phyloP scores from a whole-genome alignment of 2,888 invertebrate genomes.

The Drosophila vallismaia region DNA sequence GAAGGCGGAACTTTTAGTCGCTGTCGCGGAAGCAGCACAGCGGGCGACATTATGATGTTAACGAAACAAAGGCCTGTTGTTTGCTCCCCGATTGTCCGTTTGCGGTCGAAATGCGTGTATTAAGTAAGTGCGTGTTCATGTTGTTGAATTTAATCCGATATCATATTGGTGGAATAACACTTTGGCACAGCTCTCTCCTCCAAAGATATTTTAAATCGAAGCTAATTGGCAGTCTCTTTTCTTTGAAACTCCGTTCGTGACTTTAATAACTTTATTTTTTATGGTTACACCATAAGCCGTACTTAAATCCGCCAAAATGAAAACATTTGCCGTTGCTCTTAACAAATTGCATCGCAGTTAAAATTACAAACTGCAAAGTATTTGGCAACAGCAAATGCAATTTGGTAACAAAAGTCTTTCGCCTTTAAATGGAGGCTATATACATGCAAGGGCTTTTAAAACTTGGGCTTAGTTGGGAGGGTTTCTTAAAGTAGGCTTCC shows the following conservation, averaged over 20 bases:
- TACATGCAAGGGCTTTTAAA: slow-evolving; percentile 30
- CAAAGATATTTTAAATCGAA: neutral
- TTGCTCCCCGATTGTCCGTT: slow-evolving; percentile 22
- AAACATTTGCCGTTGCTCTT: slow-evolving; percentile 51
- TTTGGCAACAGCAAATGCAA: slow-evolving; percentile 56
- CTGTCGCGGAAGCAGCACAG: slow-evolving; percentile 39
- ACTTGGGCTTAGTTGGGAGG: slow-evolving; percentile 7
- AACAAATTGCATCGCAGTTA: slow-evolving; percentile 72
- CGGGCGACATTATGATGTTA: slow-evolving; percentile 45
- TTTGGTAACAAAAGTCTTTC: slow-evolving; percentile 57
- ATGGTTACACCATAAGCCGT: slow-evolving; percentile 12
- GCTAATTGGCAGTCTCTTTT: neutral
- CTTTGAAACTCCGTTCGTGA: slow-evolving; percentile 33
- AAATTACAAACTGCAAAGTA: slow-evolving; percentile 73
- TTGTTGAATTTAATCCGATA: slow-evolving; percentile 22
- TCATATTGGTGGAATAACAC: slow-evolving; percentile 1
- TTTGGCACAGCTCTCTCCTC: neutral
- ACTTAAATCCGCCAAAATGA: slow-evolving; percentile 30
- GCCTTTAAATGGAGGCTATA: slow-evolving; percentile 12
- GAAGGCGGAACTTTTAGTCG: slow-evolving; percentile 18
- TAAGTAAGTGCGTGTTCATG: slow-evolving; percentile 8
- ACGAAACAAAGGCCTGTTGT: slow-evolving; percentile 42
- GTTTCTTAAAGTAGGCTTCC: neutral
- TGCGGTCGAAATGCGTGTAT: slow-evolving; percentile 1
- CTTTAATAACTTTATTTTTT: slow-evolving; percentile 72